These are phyloP conservation scores for Phortica okadai DNA, from an alignment of 2,888 invertebrate species.

Conservation along the genomic window DNA sequence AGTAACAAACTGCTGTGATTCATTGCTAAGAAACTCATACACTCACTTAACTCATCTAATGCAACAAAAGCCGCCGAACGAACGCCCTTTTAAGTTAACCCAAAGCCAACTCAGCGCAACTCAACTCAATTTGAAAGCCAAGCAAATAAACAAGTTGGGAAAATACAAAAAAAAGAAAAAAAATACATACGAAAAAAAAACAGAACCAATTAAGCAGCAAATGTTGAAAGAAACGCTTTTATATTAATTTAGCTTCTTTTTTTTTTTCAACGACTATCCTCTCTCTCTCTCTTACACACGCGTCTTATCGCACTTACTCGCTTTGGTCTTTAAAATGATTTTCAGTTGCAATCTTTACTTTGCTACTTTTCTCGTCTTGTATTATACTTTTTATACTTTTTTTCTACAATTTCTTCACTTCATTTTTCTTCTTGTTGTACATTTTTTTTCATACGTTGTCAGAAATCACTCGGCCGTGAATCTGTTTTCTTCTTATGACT, in stretches of 20 bases:
- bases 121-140: not conserved
- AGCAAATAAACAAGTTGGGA: not conserved
- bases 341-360: conserved; percentile 9
- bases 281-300: too few species aligned
- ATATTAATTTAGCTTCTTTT: not conserved
- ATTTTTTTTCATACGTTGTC: conserved; percentile 15
- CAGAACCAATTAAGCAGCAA: conserved; percentile 17
- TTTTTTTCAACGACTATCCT: not conserved
- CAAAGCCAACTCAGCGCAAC: not conserved
- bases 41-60: not conserved
- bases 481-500: conserved; percentile 15
- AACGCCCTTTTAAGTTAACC: not conserved
- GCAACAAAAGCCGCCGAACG: not conserved
- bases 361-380: not conserved
- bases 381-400: not conserved
- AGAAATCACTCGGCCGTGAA: conserved; percentile 24
- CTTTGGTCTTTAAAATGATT: not conserved
- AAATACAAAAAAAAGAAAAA: not conserved
- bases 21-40: too few species aligned
- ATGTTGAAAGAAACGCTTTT: conserved; percentile 10
- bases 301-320: too few species aligned
- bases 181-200: not conserved
- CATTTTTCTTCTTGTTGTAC: not conserved
- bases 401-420: conserved; percentile 4
- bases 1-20: not conserved